Base-by-base conservation (phyloP, 2,888 invertebrate genomes). In the Gonocerus acuteangulatus region DNA sequence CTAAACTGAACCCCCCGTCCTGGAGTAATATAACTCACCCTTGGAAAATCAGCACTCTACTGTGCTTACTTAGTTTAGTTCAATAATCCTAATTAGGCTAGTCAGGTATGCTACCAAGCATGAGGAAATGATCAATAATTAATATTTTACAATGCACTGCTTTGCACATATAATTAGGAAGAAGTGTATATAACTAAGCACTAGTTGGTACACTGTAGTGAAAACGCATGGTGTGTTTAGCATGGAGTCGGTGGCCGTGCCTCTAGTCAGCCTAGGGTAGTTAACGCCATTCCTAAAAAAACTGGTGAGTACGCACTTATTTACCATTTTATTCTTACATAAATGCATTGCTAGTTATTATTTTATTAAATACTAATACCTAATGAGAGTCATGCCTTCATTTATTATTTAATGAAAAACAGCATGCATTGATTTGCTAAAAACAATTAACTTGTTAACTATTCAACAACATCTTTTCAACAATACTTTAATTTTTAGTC, bases 201-300 rank as follows among this genome's bases (percentile, higher is more conserved):
- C 54, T 54, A 56, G 48, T 63, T 52, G 57, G 59, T 61, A 61
- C 61, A 64, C 59, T 64, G 64, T 64, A 62, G 64, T 62, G 58
- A 56, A 54, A 61, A 48, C 59, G 64, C 64, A 64, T 64, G 64
- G 58, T 58, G 62, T 64, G 64, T 64, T 64, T 65, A 65, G 65
- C 65, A 65, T 61, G 65, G 65, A 63, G 63, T 58, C 52, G 60
- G 61, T 61, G 61, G 52, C 36, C 61, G 62, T 49, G 51, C 16
- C 42, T 39, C 51, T 62, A 65, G 61, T 49, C 62, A 63, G 48
- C 65, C 65, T 45, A 56, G 65, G 63, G 65, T 65, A 49, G 65
- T 65, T 60, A 61, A 63, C 63, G 57, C 61, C 65, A 63, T 65
- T 51, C 65, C 65, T 56, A 65, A 63, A 63, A 57, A 42, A 27